A percentile compares a stretch with the other conserved stretches of the same genome.
phyloP scores from a whole-genome alignment of 2,888 invertebrate genomes.

The Tenthredo livida region DNA sequence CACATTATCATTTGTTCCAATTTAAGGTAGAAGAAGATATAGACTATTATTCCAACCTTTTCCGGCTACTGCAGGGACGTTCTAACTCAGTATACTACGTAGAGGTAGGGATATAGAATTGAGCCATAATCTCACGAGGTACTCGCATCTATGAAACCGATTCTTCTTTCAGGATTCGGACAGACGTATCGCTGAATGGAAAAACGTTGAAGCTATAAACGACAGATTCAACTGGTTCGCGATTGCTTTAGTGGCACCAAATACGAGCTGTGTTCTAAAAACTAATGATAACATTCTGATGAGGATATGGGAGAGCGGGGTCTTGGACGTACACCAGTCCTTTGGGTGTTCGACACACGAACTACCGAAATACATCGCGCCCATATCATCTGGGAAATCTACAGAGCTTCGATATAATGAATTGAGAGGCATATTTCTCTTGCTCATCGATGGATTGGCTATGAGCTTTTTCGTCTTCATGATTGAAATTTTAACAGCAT shows the following conservation, averaged over 20 bases:
- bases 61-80: neutral
- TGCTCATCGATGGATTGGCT: neutral
- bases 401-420: neutral
- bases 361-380: neutral
- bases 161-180: neutral
- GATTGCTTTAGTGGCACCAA: neutral
- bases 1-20: neutral
- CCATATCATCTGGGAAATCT: neutral
- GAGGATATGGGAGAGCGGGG: slow-evolving; percentile 27
- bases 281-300: neutral
- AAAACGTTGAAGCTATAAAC: neutral
- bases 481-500: neutral
- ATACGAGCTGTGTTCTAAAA: neutral
- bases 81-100: slow-evolving; percentile 6
- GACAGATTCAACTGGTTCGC: slow-evolving; percentile 32
- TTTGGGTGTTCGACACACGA: neutral
- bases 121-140: neutral
- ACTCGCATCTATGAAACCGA: neutral
- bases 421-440: neutral
- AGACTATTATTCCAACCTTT: neutral
- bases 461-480: neutral
- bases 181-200: neutral
- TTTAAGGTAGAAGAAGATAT: neutral
- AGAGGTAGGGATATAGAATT: neutral
- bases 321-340: neutral